Conservation (phyloP, 2,113 vertebrate species). For the Micronisus gabar region DNA sequence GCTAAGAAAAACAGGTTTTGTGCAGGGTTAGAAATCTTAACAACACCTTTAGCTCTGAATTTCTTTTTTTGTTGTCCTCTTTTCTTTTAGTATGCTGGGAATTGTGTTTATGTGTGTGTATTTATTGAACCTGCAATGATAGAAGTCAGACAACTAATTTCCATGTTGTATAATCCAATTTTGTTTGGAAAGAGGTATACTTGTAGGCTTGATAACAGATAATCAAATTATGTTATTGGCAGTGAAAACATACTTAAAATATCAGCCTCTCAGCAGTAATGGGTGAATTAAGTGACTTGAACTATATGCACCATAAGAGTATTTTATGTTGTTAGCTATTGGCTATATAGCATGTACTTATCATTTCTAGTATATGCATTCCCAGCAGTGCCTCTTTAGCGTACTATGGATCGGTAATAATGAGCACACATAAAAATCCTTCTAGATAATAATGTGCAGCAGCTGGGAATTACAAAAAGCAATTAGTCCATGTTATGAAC, state of each 20-base stretch:
- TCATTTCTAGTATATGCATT: rapidly evolving
- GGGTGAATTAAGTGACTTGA: background rate
- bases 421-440: background rate
- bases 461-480: background rate
- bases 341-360: background rate
- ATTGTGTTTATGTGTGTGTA: background rate
- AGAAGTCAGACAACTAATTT: background rate
- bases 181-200: background rate
- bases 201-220: background rate
- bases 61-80: background rate
- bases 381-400: background rate
- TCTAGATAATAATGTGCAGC: background rate
- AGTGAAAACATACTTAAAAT: background rate
- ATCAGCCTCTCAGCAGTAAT: background rate
- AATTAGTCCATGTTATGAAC: background rate
- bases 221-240: background rate
- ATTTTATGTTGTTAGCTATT: background rate
- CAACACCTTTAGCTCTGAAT: background rate
- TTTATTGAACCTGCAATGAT: background rate
- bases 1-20: background rate
- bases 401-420: background rate
- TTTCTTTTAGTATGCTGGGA: background rate
- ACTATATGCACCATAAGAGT: background rate
- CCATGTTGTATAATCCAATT: background rate
- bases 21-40: background rate